Evolutionary conservation across 30 jellyfish, hydroid and myxozoan species (phyloP).

Genomic region (Hydractinia symbiolongicarpus): DNA sequence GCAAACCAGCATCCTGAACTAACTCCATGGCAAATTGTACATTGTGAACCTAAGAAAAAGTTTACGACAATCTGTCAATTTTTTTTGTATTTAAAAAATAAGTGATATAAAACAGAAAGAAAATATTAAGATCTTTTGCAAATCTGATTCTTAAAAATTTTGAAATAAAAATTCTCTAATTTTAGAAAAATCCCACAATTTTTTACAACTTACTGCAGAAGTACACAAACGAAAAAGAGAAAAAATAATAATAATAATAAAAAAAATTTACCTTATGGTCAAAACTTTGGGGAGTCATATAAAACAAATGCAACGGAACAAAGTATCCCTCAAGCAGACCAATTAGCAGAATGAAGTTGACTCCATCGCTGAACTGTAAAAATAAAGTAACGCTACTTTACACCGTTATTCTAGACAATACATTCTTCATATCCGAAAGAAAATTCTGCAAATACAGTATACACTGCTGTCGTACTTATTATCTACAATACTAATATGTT

Average conservation of each 20-base stretch:
- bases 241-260: background rate
- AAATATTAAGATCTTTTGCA: no score
- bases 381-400: background rate
- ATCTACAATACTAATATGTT: background rate
- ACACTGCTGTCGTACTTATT: background rate
- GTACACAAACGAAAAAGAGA: no score
- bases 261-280: constrained; percentile 53
- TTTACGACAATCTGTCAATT: no score
- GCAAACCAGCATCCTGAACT: constrained; percentile 75
- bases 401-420: background rate
- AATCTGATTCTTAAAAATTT: no score
- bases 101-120: no score
- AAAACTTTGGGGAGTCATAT: constrained; percentile 60
- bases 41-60: constrained; percentile 52
- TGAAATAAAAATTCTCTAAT: no score
- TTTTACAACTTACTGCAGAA: no score
- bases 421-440: background rate
- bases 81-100: no score
- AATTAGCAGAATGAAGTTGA: constrained; percentile 60
- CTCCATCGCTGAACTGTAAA: constrained; percentile 83
- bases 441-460: background rate
- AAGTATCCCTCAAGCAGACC: constrained; percentile 78
- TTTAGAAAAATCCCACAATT: no score
- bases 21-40: constrained; percentile 69
- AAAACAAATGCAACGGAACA: constrained; percentile 74